Conservation (phyloP, 2,113 vertebrate species). For the Narcine bancroftii region DNA sequence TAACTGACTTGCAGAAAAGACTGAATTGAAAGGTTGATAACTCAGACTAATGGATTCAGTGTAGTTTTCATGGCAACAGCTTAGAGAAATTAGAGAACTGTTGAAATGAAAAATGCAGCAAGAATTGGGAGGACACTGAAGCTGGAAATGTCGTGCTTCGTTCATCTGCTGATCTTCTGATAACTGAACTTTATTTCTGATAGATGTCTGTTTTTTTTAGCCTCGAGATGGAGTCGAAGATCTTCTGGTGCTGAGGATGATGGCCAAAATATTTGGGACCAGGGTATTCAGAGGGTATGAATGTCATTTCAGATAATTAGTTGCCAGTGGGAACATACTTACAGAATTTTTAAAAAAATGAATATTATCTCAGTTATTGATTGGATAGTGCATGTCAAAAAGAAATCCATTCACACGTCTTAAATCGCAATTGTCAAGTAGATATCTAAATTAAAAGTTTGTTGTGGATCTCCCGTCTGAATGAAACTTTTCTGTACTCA, state of each 20-base stretch:
- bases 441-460: not conserved
- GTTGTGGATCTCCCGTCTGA: not conserved
- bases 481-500: not conserved
- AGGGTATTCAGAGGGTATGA: conserved; percentile 69
- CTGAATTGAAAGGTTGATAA: not conserved
- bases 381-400: not conserved
- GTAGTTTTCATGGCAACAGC: not conserved
- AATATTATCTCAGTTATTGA: not conserved
- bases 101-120: not conserved
- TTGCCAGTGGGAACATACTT: not conserved
- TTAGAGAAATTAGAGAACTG: not conserved
- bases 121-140: not conserved
- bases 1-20: not conserved
- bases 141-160: not conserved
- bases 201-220: not conserved
- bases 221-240: conserved; percentile 49
- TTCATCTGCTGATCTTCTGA: not conserved
- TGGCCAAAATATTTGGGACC: conserved; percentile 54
- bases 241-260: conserved; percentile 75
- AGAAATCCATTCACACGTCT: not conserved
- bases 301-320: not conserved
- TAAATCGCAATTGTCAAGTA: not conserved
- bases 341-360: not conserved
- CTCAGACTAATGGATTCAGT: not conserved
- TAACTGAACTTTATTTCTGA: not conserved